Conservation (phyloP, 2,888 invertebrate genomes). For the Norana najaformis region DNA sequence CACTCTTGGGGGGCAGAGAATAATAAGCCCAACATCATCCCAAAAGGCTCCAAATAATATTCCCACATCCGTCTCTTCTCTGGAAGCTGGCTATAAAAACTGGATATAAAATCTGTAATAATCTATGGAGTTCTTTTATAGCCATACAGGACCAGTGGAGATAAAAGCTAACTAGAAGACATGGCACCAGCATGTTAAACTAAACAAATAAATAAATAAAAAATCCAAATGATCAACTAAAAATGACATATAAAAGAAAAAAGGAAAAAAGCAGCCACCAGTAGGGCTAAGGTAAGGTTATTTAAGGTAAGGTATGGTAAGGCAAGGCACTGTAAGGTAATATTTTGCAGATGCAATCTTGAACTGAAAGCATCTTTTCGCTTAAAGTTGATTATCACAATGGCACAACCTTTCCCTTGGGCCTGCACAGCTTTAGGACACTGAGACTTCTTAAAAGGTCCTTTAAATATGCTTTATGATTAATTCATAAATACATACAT, state of each 20-base stretch:
- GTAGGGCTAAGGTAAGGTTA: background rate
- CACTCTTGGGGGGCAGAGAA: background rate
- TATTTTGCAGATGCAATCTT: background rate
- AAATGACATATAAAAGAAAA: background rate
- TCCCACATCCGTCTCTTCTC: background rate
- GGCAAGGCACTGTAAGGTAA: background rate
- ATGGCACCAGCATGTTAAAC: background rate
- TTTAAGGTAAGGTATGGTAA: background rate
- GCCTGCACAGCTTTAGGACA: background rate
- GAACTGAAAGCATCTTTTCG: background rate
- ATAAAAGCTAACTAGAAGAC: background rate
- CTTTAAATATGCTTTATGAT: too few species aligned
- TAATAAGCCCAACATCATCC: background rate
- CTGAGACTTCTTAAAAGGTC: background rate
- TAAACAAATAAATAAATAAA: background rate
- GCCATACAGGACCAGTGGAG: background rate
- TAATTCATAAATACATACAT: too few species aligned
- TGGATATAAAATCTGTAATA: slow-evolving; percentile 13
- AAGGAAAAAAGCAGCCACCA: background rate
- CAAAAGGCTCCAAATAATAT: background rate
- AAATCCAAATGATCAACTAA: background rate
- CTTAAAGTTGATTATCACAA: background rate
- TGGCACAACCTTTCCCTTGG: background rate
- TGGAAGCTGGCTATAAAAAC: background rate
- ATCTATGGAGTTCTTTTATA: background rate